Evolutionary conservation across 2,113 vertebrate genomes (phyloP).

Genomic region (Genyomyrus donnyi): DNA sequence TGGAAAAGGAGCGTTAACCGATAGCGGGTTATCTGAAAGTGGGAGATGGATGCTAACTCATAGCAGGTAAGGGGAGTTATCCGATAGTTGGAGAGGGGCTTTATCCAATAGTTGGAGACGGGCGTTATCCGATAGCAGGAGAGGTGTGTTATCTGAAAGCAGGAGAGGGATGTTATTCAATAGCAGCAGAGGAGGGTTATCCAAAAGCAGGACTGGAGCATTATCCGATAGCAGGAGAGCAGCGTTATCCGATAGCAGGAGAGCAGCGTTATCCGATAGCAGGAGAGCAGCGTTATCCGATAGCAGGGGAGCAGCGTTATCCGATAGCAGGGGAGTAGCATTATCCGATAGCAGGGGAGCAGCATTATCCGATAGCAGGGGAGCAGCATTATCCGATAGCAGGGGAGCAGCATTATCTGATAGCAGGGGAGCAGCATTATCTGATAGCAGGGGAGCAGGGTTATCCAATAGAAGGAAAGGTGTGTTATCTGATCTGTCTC

Average conservation of each 20-base stretch:
- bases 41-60: background rate
- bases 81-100: background rate
- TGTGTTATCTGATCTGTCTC: background rate
- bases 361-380: too few relatives aligned
- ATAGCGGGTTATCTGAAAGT: background rate
- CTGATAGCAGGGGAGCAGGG: background rate
- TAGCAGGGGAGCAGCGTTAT: background rate
- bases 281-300: background rate
- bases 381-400: background rate
- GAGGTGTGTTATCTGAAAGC: rapidly evolving
- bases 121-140: background rate
- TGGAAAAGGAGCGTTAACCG: background rate
- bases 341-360: background rate
- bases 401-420: background rate
- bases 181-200: too few relatives aligned
- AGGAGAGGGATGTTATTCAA: too few relatives aligned
- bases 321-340: background rate
- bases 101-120: background rate
- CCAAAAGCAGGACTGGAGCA: too few relatives aligned
- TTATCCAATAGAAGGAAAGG: background rate
- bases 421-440: background rate
- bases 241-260: background rate
- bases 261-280: background rate
- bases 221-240: background rate
- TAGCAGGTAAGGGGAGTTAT: too few relatives aligned